phyloP scores from a whole-genome alignment of 2,113 vertebrate genomes.

The Phyllostomus discolor region DNA sequence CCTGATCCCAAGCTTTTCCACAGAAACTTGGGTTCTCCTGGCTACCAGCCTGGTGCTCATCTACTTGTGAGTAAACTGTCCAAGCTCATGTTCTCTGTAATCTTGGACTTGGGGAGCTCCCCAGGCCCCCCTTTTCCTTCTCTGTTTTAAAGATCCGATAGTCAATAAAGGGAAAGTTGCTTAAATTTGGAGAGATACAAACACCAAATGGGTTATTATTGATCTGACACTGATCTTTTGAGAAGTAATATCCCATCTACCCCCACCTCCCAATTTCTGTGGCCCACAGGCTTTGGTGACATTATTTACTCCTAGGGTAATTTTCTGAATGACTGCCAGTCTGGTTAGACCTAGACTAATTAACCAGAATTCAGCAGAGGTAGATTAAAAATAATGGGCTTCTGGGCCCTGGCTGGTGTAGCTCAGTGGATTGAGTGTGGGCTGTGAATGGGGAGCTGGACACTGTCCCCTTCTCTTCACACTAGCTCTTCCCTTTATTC shows the following conservation, averaged over 20 bases:
- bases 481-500: not conserved
- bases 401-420: too few relatives aligned
- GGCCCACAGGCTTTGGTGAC: not conserved
- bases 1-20: not conserved
- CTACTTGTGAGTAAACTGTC: slow-evolving; percentile 45
- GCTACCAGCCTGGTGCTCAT: slow-evolving; percentile 5
- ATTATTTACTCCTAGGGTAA: not conserved
- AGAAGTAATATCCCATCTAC: not conserved
- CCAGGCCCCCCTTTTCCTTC: not conserved
- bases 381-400: not conserved
- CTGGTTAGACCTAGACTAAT: not conserved
- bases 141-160: not conserved
- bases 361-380: not conserved
- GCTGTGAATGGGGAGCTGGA: not conserved
- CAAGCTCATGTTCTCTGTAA: not conserved
- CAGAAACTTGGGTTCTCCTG: slow-evolving; percentile 28
- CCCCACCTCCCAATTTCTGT: not conserved
- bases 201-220: not conserved
- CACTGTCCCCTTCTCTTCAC: not conserved
- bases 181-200: not conserved
- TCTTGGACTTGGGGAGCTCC: not conserved
- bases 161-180: not conserved
- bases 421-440: too few relatives aligned
- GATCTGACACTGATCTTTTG: not conserved
- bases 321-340: not conserved